Base-by-base conservation (phyloP, 2,888 invertebrate genomes). In the Ophion costatus region DNA sequence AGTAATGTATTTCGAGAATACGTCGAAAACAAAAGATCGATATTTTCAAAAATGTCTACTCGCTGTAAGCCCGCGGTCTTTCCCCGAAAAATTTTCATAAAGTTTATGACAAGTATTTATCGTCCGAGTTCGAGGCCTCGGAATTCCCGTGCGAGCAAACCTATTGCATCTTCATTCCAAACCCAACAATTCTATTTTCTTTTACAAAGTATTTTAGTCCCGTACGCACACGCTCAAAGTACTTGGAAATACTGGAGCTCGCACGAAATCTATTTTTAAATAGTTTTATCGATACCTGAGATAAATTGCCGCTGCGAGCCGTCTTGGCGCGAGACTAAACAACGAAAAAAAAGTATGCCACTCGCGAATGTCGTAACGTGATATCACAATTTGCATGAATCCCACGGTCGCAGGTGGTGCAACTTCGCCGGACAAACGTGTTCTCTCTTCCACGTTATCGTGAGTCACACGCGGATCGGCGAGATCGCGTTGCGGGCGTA, bases 251-350 rank as follows among this genome's bases (percentile, higher is more conserved):
- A 51, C 51, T 51, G 51, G 51, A 51, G 51, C 51, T 76, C 56
- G 66, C 20, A 57, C 10, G 38, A 57, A 38, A 20, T 33, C 66
- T 61, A 78, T 22, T 20, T 76, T 56, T 57, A 57, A 14, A 51
- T 51, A 3, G 51, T 14, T 51, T 51, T 14, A 51, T 51, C 51
- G 17, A 51, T 51, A 51, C 51, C 51, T 17, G 5, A 2, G 2
- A 51, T 17, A 17, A 38, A 38, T 38, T 38, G 38, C 38, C 38
- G 38, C 38, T 9, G 38, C 38, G 38, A 7, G 38, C 38, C 38
- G 38, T 9, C 51, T 17, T 17, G 17, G 17, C 51, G 11, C 51
- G 51, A 51, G 51, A 51, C 51, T 14, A 51, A 51, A 51, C 51
- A 51, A 51, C 5, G 29, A 29, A 17, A 17, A 51, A 14, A 51